A percentile compares a stretch with the other conserved stretches of the same genome.
Evolutionary conservation across 2,888 invertebrate genomes (phyloP).

Genomic region (Protophormia terraenovae): DNA sequence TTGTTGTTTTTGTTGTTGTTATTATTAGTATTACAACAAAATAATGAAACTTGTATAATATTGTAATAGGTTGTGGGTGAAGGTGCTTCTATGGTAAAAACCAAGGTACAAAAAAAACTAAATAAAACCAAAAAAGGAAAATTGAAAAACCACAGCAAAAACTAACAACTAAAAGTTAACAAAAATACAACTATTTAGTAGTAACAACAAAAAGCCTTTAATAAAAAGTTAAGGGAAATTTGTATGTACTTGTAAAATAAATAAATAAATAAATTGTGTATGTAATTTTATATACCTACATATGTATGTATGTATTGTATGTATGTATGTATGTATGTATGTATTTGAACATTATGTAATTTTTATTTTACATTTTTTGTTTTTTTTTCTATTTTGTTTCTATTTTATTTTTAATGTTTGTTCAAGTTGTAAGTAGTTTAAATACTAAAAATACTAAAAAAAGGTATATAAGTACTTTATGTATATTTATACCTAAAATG

Average conservation of each 20-base stretch:
- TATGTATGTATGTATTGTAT: background rate
- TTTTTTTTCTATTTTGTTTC: background rate
- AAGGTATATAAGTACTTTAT: background rate
- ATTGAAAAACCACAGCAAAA: background rate
- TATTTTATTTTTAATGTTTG: background rate
- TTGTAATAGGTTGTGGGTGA: background rate
- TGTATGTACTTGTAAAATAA: too few relatives aligned
- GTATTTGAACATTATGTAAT: background rate
- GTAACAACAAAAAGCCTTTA: background rate
- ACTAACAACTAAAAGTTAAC: background rate
- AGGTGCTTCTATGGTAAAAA: background rate
- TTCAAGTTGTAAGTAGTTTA: constrained; percentile 23
- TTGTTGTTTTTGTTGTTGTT: background rate
- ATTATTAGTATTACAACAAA: background rate
- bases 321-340: background rate
- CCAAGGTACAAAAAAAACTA: background rate
- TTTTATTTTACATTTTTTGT: background rate
- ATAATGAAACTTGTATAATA: background rate
- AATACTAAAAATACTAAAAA: background rate
- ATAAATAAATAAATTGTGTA: constrained; percentile 9
- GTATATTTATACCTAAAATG: too few relatives aligned
- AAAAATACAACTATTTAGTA: background rate
- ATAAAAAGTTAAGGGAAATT: too few relatives aligned
- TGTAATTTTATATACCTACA: background rate
- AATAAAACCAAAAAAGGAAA: background rate